A percentile compares a stretch with the other conserved stretches of the same genome.
phyloP scores from a whole-genome alignment of 2,888 invertebrate genomes.

The Bugulina stolonifera region DNA sequence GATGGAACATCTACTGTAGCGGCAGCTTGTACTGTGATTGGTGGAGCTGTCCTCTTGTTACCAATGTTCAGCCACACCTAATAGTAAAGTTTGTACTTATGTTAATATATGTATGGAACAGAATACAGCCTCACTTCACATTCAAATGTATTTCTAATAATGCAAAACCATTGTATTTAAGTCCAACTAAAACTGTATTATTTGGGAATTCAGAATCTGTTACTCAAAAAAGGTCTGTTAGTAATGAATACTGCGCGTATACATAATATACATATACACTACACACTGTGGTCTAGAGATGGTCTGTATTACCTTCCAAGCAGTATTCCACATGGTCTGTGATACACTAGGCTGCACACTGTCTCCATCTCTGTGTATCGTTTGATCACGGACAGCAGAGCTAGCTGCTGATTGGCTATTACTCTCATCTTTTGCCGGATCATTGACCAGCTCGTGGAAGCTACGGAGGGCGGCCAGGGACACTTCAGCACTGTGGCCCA shows the following conservation, averaged over 20 bases:
- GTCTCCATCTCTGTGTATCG: constrained; percentile 18
- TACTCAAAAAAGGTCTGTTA: too few species aligned
- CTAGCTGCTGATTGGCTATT: background rate
- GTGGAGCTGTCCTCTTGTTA: constrained; percentile 65
- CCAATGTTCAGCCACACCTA: constrained; percentile 74
- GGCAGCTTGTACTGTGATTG: constrained; percentile 41
- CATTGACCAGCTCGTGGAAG: constrained; percentile 69
- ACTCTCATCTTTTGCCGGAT: background rate
- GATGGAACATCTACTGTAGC: constrained; percentile 72
- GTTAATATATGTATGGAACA: too few species aligned
- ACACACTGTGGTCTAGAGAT: too few species aligned
- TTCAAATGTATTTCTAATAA: too few species aligned
- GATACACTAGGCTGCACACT: background rate
- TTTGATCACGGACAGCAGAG: background rate
- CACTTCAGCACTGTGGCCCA: constrained; percentile 82
- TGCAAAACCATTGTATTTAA: too few species aligned
- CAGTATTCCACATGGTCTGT: constrained; percentile 26
- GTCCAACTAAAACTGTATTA: too few species aligned
- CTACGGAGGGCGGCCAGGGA: constrained; percentile 92
- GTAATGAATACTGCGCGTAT: too few species aligned
- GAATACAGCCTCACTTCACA: too few species aligned
- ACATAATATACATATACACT: too few species aligned
- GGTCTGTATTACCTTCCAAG: constrained; percentile 4
- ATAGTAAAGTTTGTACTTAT: too few species aligned
- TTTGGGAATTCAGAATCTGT: too few species aligned